A percentile compares a stretch with the other conserved stretches of the same genome.
Conservation (phyloP, 2,113 vertebrate genomes). For the Hippocampus barbouri region DNA sequence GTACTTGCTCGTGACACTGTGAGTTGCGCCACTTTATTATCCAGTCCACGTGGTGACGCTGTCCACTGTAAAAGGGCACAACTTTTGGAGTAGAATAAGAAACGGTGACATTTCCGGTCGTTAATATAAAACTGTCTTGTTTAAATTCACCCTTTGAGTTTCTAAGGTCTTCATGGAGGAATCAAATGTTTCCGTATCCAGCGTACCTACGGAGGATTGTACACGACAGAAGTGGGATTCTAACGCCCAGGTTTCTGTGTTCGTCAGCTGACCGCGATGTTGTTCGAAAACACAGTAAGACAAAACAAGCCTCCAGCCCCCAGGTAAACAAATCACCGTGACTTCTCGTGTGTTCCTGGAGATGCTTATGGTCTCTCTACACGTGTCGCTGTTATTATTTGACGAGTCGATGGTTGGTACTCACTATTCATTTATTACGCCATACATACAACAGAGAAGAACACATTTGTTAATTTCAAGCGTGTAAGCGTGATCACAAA, state of each 20-base stretch:
- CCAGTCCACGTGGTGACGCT: no score
- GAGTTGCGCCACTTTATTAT: no score
- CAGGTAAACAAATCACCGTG: constrained; percentile 25
- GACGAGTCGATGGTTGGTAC: background rate
- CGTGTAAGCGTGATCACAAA: background rate
- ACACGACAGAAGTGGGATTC: background rate
- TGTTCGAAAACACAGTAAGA: background rate
- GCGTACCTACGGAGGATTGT: background rate
- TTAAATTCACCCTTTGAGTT: background rate
- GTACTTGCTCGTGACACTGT: no score
- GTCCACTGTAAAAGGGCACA: no score
- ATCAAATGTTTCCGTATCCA: background rate
- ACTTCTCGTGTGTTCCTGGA: background rate
- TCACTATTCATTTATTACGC: background rate
- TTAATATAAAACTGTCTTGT: rapidly evolving
- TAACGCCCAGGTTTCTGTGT: background rate
- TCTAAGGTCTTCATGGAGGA: background rate
- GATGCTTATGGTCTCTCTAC: background rate
- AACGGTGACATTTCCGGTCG: background rate
- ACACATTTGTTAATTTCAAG: background rate
- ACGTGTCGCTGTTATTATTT: background rate
- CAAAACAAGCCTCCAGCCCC: background rate
- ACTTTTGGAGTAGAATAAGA: background rate
- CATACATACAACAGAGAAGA: background rate
- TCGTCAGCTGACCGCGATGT: background rate